A percentile compares a stretch with the other conserved stretches of the same genome.
phyloP scores from a whole-genome alignment of 2,113 vertebrate genomes.

The Spea multiplicata region DNA sequence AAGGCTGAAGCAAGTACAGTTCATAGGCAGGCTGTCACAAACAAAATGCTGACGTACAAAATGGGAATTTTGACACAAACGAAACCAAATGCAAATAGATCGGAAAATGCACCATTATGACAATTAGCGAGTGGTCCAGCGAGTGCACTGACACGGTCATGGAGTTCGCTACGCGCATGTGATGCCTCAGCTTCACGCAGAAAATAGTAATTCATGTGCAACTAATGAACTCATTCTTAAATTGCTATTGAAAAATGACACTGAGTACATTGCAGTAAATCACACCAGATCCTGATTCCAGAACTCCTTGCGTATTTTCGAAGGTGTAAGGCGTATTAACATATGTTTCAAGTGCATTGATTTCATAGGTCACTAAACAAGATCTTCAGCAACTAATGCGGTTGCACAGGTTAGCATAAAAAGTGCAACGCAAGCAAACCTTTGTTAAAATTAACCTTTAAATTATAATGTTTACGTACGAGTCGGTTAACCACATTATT shows the following conservation, averaged over 20 bases:
- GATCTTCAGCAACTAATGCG: no score
- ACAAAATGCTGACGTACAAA: conserved; percentile 73
- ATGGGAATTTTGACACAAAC: conserved; percentile 66
- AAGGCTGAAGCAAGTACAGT: conserved; percentile 71
- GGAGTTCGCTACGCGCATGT: conserved; percentile 58
- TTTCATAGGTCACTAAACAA: no score
- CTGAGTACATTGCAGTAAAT: conserved; percentile 23
- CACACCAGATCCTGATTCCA: background rate
- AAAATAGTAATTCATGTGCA: conserved; percentile 63
- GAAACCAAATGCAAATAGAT: conserved; percentile 60
- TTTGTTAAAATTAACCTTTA: no score
- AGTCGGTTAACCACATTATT: no score
- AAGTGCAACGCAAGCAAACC: no score
- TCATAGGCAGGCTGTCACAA: conserved; percentile 76
- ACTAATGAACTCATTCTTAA: conserved; percentile 43
- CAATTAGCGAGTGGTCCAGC: conserved; percentile 61
- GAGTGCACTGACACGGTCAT: conserved; percentile 52
- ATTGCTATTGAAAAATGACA: conserved; percentile 35
- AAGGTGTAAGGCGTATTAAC: background rate
- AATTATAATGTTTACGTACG: no score
- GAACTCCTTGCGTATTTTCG: no score
- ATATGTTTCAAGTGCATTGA: no score
- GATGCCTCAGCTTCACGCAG: conserved; percentile 68
- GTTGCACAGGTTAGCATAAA: no score
- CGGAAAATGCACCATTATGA: conserved; percentile 55